Evolutionary conservation across 1,140 invertebrate species (phyloP).

Genomic region (Solenopsis invicta): DNA sequence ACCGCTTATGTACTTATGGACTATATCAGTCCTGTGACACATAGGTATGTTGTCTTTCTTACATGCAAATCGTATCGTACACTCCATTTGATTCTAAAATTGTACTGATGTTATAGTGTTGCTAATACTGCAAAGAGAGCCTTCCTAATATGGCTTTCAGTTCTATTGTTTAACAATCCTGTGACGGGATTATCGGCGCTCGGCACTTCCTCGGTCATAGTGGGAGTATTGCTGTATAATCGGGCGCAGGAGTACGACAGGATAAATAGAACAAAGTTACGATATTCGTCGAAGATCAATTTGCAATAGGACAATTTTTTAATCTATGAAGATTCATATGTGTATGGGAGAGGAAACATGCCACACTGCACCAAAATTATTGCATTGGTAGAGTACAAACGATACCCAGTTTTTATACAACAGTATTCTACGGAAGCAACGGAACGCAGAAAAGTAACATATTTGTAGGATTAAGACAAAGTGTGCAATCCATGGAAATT

Average conservation of each 20-base stretch:
- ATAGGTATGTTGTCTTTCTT: slow-evolving; percentile 89
- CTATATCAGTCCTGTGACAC: slow-evolving; percentile 95
- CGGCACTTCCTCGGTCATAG: slow-evolving; percentile 92
- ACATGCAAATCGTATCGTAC: background rate
- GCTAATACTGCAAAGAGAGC: slow-evolving; percentile 95
- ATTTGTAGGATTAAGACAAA: slow-evolving; percentile 15
- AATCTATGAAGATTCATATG: background rate
- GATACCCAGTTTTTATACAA: slow-evolving; percentile 57
- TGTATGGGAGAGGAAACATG: slow-evolving; percentile 11
- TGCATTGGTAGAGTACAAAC: slow-evolving; percentile 43
- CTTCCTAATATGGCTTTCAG: slow-evolving; percentile 94
- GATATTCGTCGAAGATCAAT: slow-evolving; percentile 84
- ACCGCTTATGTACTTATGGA: slow-evolving; percentile 95
- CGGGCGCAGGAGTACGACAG: slow-evolving; percentile 89
- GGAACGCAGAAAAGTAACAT: background rate
- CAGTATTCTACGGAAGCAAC: slow-evolving; percentile 14
- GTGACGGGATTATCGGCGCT: slow-evolving; percentile 93
- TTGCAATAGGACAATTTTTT: slow-evolving; percentile 79
- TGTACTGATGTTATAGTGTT: slow-evolving; percentile 89
- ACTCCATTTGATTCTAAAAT: slow-evolving; percentile 1
- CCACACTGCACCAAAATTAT: slow-evolving; percentile 21
- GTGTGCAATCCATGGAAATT: slow-evolving; percentile 7
- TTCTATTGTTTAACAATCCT: slow-evolving; percentile 93
- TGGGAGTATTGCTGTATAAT: slow-evolving; percentile 93
- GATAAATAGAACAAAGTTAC: slow-evolving; percentile 78